These are phyloP conservation scores for Silvanus unidentatus DNA, from an alignment of 2,888 invertebrate genomes.

Conservation along the genomic window DNA sequence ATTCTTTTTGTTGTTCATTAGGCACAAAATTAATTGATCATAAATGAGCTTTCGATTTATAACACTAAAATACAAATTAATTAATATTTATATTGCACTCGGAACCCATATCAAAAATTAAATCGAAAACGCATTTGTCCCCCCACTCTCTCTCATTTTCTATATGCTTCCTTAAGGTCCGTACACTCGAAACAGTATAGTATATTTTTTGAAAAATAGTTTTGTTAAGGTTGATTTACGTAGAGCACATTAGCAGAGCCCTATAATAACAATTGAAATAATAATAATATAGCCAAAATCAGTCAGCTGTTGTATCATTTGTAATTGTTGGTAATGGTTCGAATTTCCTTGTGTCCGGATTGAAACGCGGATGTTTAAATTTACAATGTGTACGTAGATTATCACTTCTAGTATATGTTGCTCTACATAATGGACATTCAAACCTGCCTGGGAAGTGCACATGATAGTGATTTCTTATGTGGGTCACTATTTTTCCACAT, in stretches of 20 bases:
- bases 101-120: no score
- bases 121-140: no score
- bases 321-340: conserved; percentile 54
- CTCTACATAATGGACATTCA: conserved; percentile 86
- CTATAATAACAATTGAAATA: conserved; percentile 34
- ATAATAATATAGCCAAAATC: conserved; percentile 46
- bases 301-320: conserved; percentile 50
- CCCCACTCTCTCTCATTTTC: no score
- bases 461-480: conserved; percentile 91
- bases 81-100: no score
- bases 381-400: conserved; percentile 89
- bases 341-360: conserved; percentile 82
- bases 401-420: conserved; percentile 88
- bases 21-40: no score
- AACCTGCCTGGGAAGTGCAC: conserved; percentile 89
- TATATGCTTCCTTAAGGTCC: no score
- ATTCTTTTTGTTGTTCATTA: no score
- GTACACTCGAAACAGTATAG: no score
- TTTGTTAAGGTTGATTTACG: conserved; percentile 34
- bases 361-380: conserved; percentile 85
- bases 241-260: conserved; percentile 35
- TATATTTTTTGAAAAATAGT: no score
- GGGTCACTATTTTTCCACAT: conserved; percentile 91
- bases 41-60: no score
- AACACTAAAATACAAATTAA: no score